phyloP scores from a whole-genome alignment of 2,888 invertebrate genomes.

The Drosophila kuntzei region DNA sequence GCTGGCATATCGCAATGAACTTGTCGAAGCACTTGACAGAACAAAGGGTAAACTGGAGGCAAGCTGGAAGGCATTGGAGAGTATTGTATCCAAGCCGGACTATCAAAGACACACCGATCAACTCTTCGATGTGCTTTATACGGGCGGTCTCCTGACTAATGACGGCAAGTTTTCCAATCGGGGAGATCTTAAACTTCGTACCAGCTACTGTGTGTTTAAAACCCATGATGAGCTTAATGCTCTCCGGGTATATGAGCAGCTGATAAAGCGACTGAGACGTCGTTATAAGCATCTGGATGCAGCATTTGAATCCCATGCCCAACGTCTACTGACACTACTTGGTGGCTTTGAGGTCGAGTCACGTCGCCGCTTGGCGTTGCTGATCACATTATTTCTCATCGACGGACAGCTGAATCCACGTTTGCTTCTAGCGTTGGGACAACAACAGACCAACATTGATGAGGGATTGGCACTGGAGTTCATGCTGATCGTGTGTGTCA shows the following conservation, averaged over 20 bases:
- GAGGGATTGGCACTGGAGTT: constrained; percentile 34
- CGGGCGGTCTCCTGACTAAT: constrained; percentile 32
- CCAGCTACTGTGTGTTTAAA: constrained; percentile 33
- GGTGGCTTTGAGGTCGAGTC: constrained; percentile 12
- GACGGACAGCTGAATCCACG: constrained; percentile 23
- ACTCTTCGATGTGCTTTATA: constrained; percentile 37
- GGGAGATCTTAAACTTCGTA: constrained; percentile 12
- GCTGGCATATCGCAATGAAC: constrained; percentile 18
- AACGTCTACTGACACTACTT: constrained; percentile 16
- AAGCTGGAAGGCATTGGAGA: constrained; percentile 39
- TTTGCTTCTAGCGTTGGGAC: constrained; percentile 14
- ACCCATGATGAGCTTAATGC: constrained; percentile 21
- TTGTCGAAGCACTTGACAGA: constrained; percentile 35
- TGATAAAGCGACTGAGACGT: constrained; percentile 30
- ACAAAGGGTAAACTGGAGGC: constrained; percentile 44
- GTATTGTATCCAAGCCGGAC: constrained; percentile 11
- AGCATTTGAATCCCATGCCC: constrained; percentile 22
- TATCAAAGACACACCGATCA: constrained; percentile 8
- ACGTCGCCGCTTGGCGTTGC: constrained; percentile 18
- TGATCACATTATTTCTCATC: constrained; percentile 27
- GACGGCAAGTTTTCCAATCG: background rate
- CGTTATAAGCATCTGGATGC: constrained; percentile 25
- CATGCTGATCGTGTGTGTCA: constrained; percentile 29
- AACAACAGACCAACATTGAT: constrained; percentile 19
- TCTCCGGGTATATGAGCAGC: constrained; percentile 35